Evolutionary conservation across 2,888 invertebrate genomes (phyloP).

Genomic region (Cephus runcator): DNA sequence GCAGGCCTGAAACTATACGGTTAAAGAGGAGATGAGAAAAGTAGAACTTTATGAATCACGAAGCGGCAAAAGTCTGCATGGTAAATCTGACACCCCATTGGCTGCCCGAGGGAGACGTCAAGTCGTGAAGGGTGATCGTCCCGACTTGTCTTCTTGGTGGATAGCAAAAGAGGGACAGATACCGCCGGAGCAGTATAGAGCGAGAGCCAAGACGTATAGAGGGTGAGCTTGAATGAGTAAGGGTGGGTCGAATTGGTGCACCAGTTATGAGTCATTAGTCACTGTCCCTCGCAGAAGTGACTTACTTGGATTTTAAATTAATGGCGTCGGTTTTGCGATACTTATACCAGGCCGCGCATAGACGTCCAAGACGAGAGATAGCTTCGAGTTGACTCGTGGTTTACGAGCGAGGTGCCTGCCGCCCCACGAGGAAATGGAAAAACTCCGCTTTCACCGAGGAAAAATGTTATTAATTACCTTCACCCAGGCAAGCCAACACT

Average conservation of each 20-base stretch:
- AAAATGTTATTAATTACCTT: constrained; percentile 11
- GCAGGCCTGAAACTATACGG: neutral
- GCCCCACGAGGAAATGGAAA: neutral
- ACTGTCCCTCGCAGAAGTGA: constrained; percentile 52
- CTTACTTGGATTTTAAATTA: constrained; percentile 56
- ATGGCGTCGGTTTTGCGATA: constrained; percentile 50
- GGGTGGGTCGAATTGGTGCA: constrained; percentile 1
- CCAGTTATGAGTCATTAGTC: constrained; percentile 51
- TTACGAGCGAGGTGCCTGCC: constrained; percentile 7
- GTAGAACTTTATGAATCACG: constrained; percentile 23
- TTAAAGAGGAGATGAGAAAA: constrained; percentile 12
- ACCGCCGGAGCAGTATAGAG: neutral
- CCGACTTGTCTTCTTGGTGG: neutral
- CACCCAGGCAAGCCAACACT: neutral
- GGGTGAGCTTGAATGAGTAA: neutral
- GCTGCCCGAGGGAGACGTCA: neutral
- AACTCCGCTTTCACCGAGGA: constrained; percentile 3
- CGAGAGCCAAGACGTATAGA: neutral
- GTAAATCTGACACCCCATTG: neutral
- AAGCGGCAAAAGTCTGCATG: constrained; percentile 4
- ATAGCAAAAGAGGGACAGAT: neutral
- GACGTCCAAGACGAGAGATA: constrained; percentile 4
- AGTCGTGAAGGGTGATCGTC: neutral
- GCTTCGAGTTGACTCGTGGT: neutral
- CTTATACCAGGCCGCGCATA: constrained; percentile 22